A percentile compares a stretch with the other conserved stretches of the same genome.
Conservation (phyloP, 2,113 vertebrate genomes). For the Rhea pennata region DNA sequence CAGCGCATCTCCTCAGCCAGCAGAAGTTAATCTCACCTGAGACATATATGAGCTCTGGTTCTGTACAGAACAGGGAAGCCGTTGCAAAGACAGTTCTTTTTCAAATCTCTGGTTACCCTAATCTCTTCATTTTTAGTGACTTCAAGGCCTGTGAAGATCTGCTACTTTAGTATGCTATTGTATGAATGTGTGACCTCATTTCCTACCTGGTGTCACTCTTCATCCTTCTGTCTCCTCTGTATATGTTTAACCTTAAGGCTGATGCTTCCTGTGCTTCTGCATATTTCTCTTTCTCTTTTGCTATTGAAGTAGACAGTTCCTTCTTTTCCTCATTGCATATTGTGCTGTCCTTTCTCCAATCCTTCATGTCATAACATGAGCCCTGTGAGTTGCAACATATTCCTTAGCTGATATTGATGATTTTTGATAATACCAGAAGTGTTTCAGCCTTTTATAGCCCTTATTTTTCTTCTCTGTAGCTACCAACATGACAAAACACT, state of each 20-base stretch:
- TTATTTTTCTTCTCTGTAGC: neutral
- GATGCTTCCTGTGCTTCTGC: neutral
- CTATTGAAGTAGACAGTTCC: neutral
- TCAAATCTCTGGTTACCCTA: neutral
- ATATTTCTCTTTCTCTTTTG: neutral
- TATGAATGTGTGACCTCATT: neutral
- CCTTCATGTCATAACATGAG: neutral
- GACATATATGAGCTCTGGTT: neutral
- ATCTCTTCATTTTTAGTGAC: neutral
- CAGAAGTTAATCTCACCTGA: neutral
- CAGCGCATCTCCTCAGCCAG: neutral
- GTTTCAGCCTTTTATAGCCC: neutral
- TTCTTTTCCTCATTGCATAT: neutral
- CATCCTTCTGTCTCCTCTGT: neutral
- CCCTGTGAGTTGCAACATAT: neutral
- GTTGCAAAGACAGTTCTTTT: neutral
- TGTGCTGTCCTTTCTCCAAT: neutral
- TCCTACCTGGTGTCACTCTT: neutral
- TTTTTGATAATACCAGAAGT: neutral
- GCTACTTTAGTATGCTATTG: neutral
- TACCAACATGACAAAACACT: neutral
- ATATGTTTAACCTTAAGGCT: neutral
- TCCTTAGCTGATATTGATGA: neutral
- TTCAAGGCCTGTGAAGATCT: neutral
- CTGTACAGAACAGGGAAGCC: neutral